Evolutionary conservation across 2,888 invertebrate genomes (phyloP).

Genomic region (Colostygia pectinataria): DNA sequence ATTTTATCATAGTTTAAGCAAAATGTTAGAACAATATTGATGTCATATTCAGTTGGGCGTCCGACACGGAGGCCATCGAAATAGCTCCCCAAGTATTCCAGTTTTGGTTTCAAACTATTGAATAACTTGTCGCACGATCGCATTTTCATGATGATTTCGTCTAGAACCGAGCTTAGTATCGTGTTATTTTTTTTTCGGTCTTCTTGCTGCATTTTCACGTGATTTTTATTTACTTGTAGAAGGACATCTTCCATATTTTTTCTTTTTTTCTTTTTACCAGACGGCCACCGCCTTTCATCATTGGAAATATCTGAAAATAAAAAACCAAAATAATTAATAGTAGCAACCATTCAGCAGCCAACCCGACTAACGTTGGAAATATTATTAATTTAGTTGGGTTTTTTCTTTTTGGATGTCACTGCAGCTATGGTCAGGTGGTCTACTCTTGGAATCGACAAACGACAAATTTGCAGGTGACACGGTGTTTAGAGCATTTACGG

Average conservation of each 20-base stretch:
- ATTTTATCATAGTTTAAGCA: slow-evolving; percentile 57
- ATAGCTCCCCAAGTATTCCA: slow-evolving; percentile 63
- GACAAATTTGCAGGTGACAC: no score
- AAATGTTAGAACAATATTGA: slow-evolving; percentile 55
- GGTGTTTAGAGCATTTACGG: no score
- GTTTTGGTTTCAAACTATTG: slow-evolving; percentile 52
- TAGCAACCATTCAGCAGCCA: background rate
- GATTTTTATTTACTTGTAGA: slow-evolving; percentile 48
- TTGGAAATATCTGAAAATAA: slow-evolving; percentile 15
- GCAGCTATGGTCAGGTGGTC: no score
- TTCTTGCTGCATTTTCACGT: slow-evolving; percentile 50
- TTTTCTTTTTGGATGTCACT: no score
- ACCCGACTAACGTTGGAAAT: no score
- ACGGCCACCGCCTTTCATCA: background rate
- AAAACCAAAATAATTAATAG: background rate
- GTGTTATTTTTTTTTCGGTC: slow-evolving; percentile 52
- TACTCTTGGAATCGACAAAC: no score
- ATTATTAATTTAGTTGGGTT: no score
- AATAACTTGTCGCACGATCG: slow-evolving; percentile 49
- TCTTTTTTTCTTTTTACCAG: slow-evolving; percentile 20
- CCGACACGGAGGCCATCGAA: slow-evolving; percentile 62
- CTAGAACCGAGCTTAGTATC: slow-evolving; percentile 50
- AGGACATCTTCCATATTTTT: slow-evolving; percentile 49
- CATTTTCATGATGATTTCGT: slow-evolving; percentile 50
- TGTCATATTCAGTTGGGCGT: slow-evolving; percentile 60